Evolutionary conservation across 2,888 invertebrate genomes (phyloP), one percentile per base, ranked within the genome.

Genomic region (Morpho achilles): DNA sequence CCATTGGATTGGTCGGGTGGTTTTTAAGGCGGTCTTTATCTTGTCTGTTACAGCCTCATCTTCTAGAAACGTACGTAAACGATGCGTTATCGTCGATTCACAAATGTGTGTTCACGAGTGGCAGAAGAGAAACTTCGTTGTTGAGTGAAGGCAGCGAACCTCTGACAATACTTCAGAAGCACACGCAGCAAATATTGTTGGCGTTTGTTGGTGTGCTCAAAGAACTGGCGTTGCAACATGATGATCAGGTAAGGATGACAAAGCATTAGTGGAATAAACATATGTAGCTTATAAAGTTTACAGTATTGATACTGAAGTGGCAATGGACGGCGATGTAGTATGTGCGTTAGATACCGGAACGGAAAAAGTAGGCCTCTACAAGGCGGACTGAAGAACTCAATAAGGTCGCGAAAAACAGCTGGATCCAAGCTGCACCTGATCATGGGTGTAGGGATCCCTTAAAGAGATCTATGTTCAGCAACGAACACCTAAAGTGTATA

Each of bases 151-250:
- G 76, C 48, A 62, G 74, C 32, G 86, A 79, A n/a, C 79, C 87
- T 0, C 68, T 76, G 5, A 67, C 67, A 5, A 59, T 69, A 69
- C 63, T 92, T 72, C 70, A 90, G 75, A 69, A 80, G 63, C 75
- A 80, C 80, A 76, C 93, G 53, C 94, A 94, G 69, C 92, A 92
- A 62, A 92, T 94, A 58, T 83, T 96, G 46, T 82, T 91, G 3
- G 91, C 93, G 0, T 94, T 92, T 69, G 93, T 93, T 56, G 88
- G 92, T 59, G 95, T 95, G 59, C 87, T 98, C 64, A 94, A 95
- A 64, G 93, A 94, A 63, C 83, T 97, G 56, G 96, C 96, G 0
- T 93, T 93, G 64, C 92, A 92, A 65, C 93, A 94, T 43, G 93
- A 94, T 63, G 94, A 95, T 61, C 92, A 93, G 81, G 94, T 85